Conservation (phyloP, 1,140 invertebrate species). For the Trichonephila inaurata region DNA sequence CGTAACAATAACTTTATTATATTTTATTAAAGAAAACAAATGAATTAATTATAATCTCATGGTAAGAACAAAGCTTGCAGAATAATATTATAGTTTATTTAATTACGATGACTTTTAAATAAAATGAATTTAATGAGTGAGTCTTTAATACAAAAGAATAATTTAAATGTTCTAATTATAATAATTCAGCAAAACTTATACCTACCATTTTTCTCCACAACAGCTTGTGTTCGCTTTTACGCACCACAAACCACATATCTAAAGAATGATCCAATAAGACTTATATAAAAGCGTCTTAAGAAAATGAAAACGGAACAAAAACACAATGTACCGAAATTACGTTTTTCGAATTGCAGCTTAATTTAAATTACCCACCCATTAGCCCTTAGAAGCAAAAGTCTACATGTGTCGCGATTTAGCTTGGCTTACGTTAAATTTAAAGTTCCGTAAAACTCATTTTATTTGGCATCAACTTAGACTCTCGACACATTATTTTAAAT, state of each 20-base stretch:
- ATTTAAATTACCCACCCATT: not conserved
- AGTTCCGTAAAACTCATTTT: not conserved
- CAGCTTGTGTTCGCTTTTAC: not conserved
- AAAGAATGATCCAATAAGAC: not conserved
- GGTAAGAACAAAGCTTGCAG: no score
- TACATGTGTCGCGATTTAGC: not conserved
- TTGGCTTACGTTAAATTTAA: not conserved
- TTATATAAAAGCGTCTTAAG: not conserved
- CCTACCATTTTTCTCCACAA: not conserved
- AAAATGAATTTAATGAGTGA: no score
- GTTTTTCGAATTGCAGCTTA: not conserved
- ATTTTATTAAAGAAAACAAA: no score
- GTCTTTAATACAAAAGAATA: not conserved
- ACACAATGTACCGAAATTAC: not conserved
- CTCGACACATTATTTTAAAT: not conserved
- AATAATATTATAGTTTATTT: no score
- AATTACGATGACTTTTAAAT: no score
- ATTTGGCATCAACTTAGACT: not conserved
- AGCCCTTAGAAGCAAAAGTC: not conserved
- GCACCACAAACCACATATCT: not conserved
- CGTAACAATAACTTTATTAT: no score
- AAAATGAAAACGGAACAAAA: not conserved
- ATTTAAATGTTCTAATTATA: not conserved
- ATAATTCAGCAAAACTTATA: no score
- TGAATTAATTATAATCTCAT: no score